Conservation (phyloP, 2,113 vertebrate genomes). For the Monopterus albus region DNA sequence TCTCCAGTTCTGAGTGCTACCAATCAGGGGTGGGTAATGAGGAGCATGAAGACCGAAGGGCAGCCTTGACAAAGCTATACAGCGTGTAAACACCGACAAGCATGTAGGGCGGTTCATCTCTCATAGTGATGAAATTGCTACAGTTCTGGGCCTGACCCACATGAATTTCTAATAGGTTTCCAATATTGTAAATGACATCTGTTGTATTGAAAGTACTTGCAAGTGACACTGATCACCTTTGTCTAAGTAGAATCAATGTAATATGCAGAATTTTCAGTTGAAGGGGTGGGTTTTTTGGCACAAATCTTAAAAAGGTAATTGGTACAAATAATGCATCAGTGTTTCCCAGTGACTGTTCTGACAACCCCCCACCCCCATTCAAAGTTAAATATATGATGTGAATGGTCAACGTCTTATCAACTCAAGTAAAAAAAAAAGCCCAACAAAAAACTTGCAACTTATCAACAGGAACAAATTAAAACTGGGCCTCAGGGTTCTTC, state of each 20-base stretch:
- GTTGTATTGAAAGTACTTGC: no score
- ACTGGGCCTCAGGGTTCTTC: background rate
- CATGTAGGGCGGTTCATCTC: background rate
- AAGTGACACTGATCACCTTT: no score
- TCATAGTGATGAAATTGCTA: background rate
- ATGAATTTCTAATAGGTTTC: background rate
- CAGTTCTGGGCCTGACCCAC: background rate
- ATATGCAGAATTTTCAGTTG: no score
- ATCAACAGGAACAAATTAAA: constrained; percentile 29
- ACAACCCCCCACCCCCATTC: no score
- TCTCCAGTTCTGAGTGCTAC: constrained; percentile 1
- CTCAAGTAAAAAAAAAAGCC: no score
- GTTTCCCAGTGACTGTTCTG: no score
- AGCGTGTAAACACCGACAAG: background rate
- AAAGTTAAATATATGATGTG: no score
- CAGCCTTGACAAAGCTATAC: background rate
- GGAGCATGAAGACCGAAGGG: background rate
- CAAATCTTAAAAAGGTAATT: no score
- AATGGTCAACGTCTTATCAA: no score
- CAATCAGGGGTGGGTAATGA: background rate
- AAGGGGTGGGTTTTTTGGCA: background rate
- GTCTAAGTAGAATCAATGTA: background rate
- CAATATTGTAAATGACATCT: no score
- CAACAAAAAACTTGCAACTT: no score
- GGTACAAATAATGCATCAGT: no score